These are phyloP conservation scores for Proisotoma minuta DNA, from an alignment of 2,888 invertebrate species.

Conservation along the genomic window DNA sequence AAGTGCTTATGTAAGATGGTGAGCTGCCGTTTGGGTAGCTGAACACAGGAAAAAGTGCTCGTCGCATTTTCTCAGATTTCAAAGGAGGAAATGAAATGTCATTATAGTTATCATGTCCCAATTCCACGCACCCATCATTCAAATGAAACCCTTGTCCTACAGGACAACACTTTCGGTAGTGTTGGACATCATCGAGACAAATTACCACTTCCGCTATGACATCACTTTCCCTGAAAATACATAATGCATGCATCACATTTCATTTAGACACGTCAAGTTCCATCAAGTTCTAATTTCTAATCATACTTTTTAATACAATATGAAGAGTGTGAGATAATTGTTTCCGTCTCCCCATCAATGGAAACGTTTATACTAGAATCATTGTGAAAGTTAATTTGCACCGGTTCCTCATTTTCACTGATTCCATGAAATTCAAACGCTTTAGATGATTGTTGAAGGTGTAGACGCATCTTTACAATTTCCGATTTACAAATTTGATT, in stretches of 20 bases:
- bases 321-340: neutral
- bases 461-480: too few species aligned
- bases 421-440: neutral
- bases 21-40: neutral
- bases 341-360: neutral
- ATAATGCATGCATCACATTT: neutral
- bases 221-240: slow-evolving; percentile 13
- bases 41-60: neutral
- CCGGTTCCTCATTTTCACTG: neutral
- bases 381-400: neutral
- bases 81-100: neutral
- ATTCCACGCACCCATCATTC: slow-evolving; percentile 6
- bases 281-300: neutral
- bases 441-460: too few species aligned
- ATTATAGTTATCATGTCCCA: neutral
- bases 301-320: slow-evolving; percentile 14
- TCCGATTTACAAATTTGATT: too few species aligned
- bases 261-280: neutral
- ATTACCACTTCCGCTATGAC: slow-evolving; percentile 13
- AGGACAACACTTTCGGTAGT: slow-evolving; percentile 35
- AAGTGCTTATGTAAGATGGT: neutral
- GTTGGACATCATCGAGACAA: slow-evolving; percentile 23
- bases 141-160: slow-evolving; percentile 14
- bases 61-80: neutral
- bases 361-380: neutral